Percentiles rank a stretch among this genome's conserved stretches.
Conservation (phyloP, 2,888 invertebrate species). For the Tipula lateralis region DNA sequence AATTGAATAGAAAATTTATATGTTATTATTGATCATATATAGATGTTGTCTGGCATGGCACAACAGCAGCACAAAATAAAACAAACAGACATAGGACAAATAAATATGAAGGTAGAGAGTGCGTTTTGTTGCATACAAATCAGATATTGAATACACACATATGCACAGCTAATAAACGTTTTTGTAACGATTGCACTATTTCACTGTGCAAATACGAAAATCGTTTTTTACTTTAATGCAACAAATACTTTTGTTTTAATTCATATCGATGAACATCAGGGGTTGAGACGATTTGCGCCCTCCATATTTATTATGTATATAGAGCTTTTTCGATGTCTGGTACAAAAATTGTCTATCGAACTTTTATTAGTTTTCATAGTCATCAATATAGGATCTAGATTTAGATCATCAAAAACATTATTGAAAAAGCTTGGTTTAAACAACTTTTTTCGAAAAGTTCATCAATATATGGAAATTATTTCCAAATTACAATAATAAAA, state of each 20-base stretch:
- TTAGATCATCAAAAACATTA: too few species aligned
- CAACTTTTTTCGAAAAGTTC: too few species aligned
- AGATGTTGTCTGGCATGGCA: background rate
- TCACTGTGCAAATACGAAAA: background rate
- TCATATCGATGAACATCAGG: too few species aligned
- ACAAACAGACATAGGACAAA: background rate
- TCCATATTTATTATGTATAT: too few species aligned
- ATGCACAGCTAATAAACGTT: background rate
- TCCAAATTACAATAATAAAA: too few species aligned
- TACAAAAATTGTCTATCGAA: too few species aligned
- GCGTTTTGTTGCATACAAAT: slow-evolving; percentile 13
- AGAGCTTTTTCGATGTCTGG: too few species aligned
- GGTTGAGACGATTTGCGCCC: too few species aligned
- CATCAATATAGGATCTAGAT: too few species aligned
- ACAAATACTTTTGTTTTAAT: background rate
- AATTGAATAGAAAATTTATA: background rate
- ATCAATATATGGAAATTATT: too few species aligned
- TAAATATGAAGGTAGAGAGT: background rate
- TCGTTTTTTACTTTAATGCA: background rate
- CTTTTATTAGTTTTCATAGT: too few species aligned
- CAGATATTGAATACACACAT: background rate
- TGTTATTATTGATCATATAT: slow-evolving; percentile 13
- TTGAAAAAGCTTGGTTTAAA: too few species aligned
- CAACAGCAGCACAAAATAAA: background rate
- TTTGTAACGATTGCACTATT: background rate